Percentiles rank a stretch among this genome's conserved stretches.
phyloP scores from a whole-genome alignment of 92 coral and sea anemone genomes.

The Galaxea fascicularis region DNA sequence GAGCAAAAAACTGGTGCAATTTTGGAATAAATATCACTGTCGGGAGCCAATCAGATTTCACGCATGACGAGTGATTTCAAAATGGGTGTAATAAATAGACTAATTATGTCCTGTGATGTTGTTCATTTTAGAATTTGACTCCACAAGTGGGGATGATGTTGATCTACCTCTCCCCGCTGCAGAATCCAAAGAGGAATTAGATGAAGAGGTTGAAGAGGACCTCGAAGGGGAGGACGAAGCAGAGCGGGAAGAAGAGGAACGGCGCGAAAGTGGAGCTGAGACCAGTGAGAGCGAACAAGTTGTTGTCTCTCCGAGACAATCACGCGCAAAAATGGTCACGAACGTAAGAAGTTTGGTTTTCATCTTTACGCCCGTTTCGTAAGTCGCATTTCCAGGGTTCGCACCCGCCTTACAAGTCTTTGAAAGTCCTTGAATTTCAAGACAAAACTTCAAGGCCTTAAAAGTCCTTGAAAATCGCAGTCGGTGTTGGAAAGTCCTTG shows the following conservation, averaged over 20 bases:
- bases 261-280: conserved; percentile 76
- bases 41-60: too few relatives aligned
- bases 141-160: conserved; percentile 80
- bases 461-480: too few relatives aligned
- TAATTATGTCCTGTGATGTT: neutral
- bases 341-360: conserved; percentile 53
- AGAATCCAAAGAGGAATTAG: conserved; percentile 43
- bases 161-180: conserved; percentile 74
- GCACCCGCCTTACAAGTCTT: too few relatives aligned
- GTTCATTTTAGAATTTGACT: conserved; percentile 50
- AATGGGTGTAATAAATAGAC: too few relatives aligned
- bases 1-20: too few relatives aligned
- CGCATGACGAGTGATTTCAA: too few relatives aligned
- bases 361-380: too few relatives aligned
- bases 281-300: conserved; percentile 93
- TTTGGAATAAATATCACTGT: too few relatives aligned
- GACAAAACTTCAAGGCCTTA: too few relatives aligned
- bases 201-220: conserved; percentile 27
- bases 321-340: conserved; percentile 67
- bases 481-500: too few relatives aligned
- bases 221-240: neutral
- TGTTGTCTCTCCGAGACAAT: conserved; percentile 88
- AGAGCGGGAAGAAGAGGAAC: conserved; percentile 25
- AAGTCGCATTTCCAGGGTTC: too few relatives aligned
- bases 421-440: too few relatives aligned